A percentile compares a stretch with the other conserved stretches of the same genome.
Conservation (phyloP, 2,888 invertebrate species). For the Lottia gigantea region DNA sequence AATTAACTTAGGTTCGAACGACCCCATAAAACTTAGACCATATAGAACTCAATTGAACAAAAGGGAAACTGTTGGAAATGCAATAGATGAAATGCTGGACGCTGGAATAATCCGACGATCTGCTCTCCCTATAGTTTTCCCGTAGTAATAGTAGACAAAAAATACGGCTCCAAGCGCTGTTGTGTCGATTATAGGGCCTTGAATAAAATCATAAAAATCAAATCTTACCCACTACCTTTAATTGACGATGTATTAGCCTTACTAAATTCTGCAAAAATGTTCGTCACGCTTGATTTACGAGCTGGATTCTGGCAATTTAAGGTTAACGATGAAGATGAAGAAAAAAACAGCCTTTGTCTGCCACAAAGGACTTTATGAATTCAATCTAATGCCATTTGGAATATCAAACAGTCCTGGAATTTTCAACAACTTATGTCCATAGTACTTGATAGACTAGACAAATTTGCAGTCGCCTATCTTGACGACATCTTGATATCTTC, state of each 20-base stretch:
- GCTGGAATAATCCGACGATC: too few relatives aligned
- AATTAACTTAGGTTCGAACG: too few relatives aligned
- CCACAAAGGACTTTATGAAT: slow-evolving; percentile 15
- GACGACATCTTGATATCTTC: too few relatives aligned
- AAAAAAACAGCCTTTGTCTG: slow-evolving; percentile 18
- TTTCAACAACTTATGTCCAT: slow-evolving; percentile 14
- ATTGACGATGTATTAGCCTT: not conserved
- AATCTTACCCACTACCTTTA: too few relatives aligned
- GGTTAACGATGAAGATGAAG: slow-evolving; percentile 12
- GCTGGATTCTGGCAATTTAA: slow-evolving; percentile 11
- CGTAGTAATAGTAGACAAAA: too few relatives aligned
- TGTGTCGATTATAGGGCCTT: not conserved
- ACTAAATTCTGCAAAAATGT: not conserved
- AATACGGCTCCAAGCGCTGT: too few relatives aligned
- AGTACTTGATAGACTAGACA: not conserved
- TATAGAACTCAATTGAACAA: too few relatives aligned
- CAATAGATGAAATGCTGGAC: too few relatives aligned
- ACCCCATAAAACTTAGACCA: too few relatives aligned
- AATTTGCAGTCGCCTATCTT: slow-evolving; percentile 6
- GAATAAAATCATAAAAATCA: slow-evolving; percentile 9
- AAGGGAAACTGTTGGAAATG: too few relatives aligned
- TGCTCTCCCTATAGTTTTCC: too few relatives aligned
- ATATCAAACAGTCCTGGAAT: not conserved
- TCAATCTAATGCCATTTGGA: slow-evolving; percentile 20
- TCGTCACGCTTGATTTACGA: slow-evolving; percentile 6